Conservation (phyloP, 35 echinoderm and acorn worm species). For the Lytechinus variegatus region DNA sequence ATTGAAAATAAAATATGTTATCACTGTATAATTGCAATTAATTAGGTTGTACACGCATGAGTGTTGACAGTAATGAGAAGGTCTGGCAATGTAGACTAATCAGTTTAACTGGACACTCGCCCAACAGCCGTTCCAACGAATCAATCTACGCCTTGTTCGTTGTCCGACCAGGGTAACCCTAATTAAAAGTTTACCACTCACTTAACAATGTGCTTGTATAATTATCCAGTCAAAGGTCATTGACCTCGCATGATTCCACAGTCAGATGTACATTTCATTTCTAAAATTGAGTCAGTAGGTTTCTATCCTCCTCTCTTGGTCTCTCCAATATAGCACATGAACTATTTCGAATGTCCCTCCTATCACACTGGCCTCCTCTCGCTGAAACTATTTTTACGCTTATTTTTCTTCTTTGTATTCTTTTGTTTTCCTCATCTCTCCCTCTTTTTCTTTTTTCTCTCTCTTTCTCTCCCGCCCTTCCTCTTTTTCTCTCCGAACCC, state of each 20-base stretch:
- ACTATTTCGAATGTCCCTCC: neutral
- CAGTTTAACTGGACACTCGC: neutral
- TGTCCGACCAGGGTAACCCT: slow-evolving; percentile 18
- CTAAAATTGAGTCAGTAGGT: too few species aligned
- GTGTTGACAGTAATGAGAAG: neutral
- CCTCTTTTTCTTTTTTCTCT: neutral
- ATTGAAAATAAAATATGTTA: neutral
- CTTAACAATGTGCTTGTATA: neutral
- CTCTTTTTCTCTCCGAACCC: too few species aligned
- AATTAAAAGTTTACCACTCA: slow-evolving; percentile 39
- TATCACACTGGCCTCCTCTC: neutral
- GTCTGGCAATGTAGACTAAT: neutral
- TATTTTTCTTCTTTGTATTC: too few species aligned
- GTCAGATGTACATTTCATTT: neutral
- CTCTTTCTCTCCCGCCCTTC: neutral
- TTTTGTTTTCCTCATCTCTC: too few species aligned
- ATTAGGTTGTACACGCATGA: neutral
- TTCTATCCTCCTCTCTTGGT: too few species aligned
- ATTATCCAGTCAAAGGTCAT: neutral
- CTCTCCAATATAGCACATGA: too few species aligned
- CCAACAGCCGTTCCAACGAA: neutral
- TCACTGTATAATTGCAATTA: neutral
- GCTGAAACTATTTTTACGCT: too few species aligned
- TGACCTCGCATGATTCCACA: neutral
- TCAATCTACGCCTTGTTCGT: neutral